Conservation (phyloP, 2,888 invertebrate genomes). For the Priapulus caudatus region DNA sequence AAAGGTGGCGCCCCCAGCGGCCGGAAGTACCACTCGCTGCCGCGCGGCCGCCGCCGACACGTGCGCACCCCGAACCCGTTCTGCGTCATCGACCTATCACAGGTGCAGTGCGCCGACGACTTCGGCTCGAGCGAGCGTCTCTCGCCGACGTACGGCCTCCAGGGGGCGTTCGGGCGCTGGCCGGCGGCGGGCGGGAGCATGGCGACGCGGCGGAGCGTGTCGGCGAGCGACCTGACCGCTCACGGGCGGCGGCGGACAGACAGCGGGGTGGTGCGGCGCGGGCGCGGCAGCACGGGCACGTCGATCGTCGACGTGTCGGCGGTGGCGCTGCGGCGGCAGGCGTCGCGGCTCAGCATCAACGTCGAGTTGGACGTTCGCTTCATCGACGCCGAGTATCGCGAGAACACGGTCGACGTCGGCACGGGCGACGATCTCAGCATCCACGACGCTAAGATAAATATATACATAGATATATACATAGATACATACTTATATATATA, state of each 20-base stretch:
- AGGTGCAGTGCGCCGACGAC: not conserved
- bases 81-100: not conserved
- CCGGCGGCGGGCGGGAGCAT: not conserved
- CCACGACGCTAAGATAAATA: not conserved
- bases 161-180: not conserved
- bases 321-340: too few relatives aligned
- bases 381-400: not conserved
- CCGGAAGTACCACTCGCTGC: too few relatives aligned
- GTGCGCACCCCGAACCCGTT: not conserved
- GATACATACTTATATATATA: too few relatives aligned
- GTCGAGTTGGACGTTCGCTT: not conserved
- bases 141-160: not conserved
- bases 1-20: too few relatives aligned
- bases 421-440: not conserved
- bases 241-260: too few relatives aligned
- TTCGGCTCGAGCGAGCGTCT: not conserved
- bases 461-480: too few relatives aligned
- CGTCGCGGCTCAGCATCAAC: not conserved
- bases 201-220: not conserved
- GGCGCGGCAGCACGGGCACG: not conserved
- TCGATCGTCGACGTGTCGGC: not conserved
- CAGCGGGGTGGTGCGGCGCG: not conserved
- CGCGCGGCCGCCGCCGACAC: not conserved
- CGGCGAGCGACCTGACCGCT: not conserved
- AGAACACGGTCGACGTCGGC: constrained; percentile 1